phyloP scores from a whole-genome alignment of 2,113 vertebrate species.

The Oryzias celebensis region DNA sequence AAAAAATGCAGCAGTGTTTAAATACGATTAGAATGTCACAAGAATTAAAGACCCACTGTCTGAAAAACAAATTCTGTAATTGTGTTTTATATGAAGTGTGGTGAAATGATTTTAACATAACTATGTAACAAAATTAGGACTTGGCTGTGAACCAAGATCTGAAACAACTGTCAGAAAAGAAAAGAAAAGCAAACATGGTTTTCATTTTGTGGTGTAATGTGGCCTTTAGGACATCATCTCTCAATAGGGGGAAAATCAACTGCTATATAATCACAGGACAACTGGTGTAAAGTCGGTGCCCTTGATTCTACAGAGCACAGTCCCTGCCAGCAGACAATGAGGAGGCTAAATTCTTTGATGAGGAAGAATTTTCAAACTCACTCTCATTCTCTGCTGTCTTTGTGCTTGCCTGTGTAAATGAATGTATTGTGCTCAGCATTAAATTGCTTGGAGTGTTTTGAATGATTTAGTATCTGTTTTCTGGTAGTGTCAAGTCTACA shows the following conservation, averaged over 20 bases:
- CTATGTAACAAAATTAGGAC: no score
- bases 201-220: neutral
- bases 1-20: no score
- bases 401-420: constrained; percentile 16
- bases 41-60: no score
- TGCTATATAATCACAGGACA: constrained; percentile 40
- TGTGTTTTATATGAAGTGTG: no score
- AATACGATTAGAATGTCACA: no score
- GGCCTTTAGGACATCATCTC: constrained; percentile 11
- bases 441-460: constrained; percentile 26
- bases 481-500: constrained; percentile 22
- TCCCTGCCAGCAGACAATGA: constrained; percentile 53
- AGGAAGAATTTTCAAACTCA: constrained; percentile 32
- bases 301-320: constrained; percentile 50
- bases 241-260: constrained; percentile 9
- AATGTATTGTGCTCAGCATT: constrained; percentile 19
- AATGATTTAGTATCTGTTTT: constrained; percentile 32
- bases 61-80: no score
- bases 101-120: no score
- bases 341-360: constrained; percentile 61
- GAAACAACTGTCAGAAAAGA: no score
- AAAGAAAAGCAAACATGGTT: no score
- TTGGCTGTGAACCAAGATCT: no score
- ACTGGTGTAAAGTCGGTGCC: constrained; percentile 40
- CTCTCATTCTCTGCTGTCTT: constrained; percentile 24